phyloP scores from a whole-genome alignment of 2,113 vertebrate genomes.

The Upupa epops region DNA sequence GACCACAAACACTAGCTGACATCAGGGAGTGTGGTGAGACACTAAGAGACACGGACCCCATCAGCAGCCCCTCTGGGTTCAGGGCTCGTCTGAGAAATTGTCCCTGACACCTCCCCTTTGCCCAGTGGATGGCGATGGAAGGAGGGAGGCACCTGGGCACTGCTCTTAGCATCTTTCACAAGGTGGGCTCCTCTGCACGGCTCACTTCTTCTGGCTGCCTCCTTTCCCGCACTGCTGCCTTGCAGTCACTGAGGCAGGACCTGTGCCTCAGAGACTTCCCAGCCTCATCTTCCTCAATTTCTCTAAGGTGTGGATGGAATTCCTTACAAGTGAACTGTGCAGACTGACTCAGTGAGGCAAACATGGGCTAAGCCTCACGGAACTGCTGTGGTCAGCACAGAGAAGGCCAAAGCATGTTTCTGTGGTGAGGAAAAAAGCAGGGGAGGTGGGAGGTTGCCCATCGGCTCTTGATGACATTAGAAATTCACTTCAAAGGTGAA shows the following conservation, averaged over 20 bases:
- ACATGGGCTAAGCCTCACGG: not conserved
- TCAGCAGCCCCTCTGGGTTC: not conserved
- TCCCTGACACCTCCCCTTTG: not conserved
- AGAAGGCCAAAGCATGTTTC: not conserved
- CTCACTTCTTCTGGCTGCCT: not conserved
- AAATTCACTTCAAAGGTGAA: conserved; percentile 13
- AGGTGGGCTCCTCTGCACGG: not conserved
- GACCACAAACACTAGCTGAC: not conserved
- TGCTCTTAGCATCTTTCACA: not conserved
- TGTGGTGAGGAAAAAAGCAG: not conserved
- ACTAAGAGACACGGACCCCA: not conserved
- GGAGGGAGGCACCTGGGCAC: not conserved
- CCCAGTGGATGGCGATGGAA: not conserved
- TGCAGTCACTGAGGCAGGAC: not conserved
- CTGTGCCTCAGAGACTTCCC: not conserved
- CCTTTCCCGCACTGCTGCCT: not conserved
- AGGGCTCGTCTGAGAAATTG: not conserved
- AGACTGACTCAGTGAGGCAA: not conserved
- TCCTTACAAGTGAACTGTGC: not conserved
- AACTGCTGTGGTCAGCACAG: not conserved
- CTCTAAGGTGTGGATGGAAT: conserved; percentile 42
- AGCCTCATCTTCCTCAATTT: conserved; percentile 21
- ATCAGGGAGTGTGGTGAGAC: rapidly evolving
- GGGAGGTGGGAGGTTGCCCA: not conserved
- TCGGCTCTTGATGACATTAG: not conserved